Conservation (phyloP, 2,888 invertebrate species). For the Yponomeuta cagnagella region DNA sequence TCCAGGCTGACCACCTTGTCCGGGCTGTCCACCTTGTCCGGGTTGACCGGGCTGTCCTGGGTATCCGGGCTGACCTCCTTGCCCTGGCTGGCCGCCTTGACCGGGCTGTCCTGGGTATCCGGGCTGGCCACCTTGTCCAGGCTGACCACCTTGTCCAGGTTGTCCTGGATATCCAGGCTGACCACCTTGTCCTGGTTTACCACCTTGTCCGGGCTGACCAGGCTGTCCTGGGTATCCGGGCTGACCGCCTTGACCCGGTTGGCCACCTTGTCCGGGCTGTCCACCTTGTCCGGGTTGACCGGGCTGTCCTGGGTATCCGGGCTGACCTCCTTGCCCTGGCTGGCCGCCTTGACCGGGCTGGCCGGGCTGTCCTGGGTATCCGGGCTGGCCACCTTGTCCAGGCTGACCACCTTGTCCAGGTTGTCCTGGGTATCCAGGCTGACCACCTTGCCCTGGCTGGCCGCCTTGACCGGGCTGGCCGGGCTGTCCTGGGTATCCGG, state of each 20-base stretch:
- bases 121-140: conserved; percentile 11
- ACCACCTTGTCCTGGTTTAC: conserved; percentile 34
- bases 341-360: conserved; percentile 25
- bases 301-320: conserved; percentile 18
- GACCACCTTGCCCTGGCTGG: conserved; percentile 19
- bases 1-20: conserved; percentile 18
- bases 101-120: conserved; percentile 18
- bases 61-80: conserved; percentile 14
- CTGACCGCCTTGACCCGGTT: conserved; percentile 33
- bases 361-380: conserved; percentile 24
- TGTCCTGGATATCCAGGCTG: conserved; percentile 16
- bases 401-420: conserved; percentile 16
- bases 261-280: conserved; percentile 45
- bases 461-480: conserved; percentile 29
- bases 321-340: conserved; percentile 27
- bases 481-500: not conserved
- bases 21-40: conserved; percentile 15
- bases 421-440: conserved; percentile 16
- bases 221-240: conserved; percentile 29
- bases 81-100: conserved; percentile 16
- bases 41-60: conserved; percentile 14
- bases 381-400: conserved; percentile 15
- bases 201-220: conserved; percentile 49
- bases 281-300: conserved; percentile 25
- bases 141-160: conserved; percentile 15